Conservation (phyloP, 2,888 invertebrate genomes). For the Apamea anceps region DNA sequence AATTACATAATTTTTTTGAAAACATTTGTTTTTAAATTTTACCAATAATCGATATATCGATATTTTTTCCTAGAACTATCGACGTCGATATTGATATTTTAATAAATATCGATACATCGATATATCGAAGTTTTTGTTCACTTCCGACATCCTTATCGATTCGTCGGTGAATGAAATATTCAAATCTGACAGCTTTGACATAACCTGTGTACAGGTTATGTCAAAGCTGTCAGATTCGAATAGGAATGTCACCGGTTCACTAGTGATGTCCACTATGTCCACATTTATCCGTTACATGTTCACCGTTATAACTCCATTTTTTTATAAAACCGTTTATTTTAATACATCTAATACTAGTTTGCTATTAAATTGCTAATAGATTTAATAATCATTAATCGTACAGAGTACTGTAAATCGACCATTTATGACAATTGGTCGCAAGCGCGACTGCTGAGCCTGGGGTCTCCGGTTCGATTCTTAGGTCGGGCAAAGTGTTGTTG, state of each 20-base stretch:
- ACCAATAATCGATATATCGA: too few species aligned
- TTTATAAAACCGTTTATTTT: too few species aligned
- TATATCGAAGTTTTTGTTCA: too few species aligned
- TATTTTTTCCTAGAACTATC: too few species aligned
- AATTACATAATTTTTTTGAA: too few species aligned
- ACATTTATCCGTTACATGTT: background rate
- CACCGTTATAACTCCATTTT: background rate
- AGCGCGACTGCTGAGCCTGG: background rate
- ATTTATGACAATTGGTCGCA: background rate
- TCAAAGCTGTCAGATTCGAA: constrained; percentile 33
- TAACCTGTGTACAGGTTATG: too few species aligned
- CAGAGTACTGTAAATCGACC: background rate
- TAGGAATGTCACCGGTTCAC: constrained; percentile 9
- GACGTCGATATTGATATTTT: too few species aligned
- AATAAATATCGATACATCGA: too few species aligned
- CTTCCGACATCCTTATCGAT: background rate
- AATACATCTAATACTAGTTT: background rate
- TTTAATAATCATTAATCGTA: background rate
- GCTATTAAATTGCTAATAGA: too few species aligned
- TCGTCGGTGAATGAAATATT: constrained; percentile 7
- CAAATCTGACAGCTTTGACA: too few species aligned
- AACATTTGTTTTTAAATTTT: too few species aligned
- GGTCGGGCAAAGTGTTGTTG: background rate
- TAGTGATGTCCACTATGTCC: constrained; percentile 10
- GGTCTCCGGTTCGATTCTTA: background rate